Conservation (phyloP, 2,797 vertebrate genomes). For the Pagetopsis macropterus region DNA sequence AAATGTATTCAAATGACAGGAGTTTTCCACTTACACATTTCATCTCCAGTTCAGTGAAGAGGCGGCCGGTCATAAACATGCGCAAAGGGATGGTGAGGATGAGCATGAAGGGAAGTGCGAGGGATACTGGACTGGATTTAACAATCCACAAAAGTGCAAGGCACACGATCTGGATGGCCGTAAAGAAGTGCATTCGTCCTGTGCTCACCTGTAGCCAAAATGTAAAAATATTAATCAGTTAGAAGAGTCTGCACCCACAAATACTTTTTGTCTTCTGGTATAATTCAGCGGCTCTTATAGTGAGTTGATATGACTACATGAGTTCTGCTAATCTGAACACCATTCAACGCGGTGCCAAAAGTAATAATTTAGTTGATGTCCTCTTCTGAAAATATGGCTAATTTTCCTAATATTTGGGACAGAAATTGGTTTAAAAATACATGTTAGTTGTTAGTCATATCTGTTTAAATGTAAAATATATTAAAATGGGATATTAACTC, state of each 20-base stretch:
- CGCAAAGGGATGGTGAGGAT: slow-evolving; percentile 97
- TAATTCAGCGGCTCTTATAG: background rate
- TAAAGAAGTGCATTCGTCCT: slow-evolving; percentile 95
- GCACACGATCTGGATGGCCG: slow-evolving; percentile 87
- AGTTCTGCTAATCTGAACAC: background rate
- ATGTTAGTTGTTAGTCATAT: too few relatives aligned
- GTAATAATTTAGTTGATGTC: too few relatives aligned
- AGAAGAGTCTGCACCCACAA: background rate
- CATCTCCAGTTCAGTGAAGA: slow-evolving; percentile 91
- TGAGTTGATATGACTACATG: background rate
- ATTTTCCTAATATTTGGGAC: too few relatives aligned
- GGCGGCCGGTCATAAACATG: slow-evolving; percentile 85
- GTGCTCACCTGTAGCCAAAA: slow-evolving; percentile 88
- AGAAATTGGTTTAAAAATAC: too few relatives aligned
- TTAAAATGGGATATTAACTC: too few relatives aligned
- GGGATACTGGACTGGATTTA: slow-evolving; percentile 86
- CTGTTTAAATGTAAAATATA: too few relatives aligned
- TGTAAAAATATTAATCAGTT: slow-evolving; percentile 22
- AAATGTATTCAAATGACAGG: background rate
- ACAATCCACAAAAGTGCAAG: slow-evolving; percentile 88
- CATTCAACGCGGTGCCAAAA: background rate
- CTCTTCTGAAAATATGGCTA: too few relatives aligned
- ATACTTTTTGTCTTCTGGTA: background rate
- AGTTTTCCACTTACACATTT: slow-evolving; percentile 87
- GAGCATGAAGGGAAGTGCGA: slow-evolving; percentile 93